phyloP scores from a whole-genome alignment of 2,113 vertebrate species.

The Paratilapia polleni region DNA sequence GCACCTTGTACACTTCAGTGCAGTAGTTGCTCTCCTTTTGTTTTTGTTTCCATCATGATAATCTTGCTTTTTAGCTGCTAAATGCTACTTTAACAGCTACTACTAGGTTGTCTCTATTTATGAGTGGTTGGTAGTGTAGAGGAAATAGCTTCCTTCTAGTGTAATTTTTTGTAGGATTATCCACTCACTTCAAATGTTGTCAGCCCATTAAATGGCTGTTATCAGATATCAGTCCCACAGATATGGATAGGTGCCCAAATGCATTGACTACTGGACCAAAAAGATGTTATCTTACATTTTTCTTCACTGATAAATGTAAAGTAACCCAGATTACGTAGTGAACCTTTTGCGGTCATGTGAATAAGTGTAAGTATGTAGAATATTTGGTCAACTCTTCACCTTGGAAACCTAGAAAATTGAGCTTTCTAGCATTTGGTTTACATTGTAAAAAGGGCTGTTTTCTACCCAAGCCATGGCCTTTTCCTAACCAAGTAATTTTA shows the following conservation, averaged over 20 bases:
- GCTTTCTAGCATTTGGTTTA: neutral
- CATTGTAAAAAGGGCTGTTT: neutral
- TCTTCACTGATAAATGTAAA: neutral
- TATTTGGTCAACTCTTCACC: neutral
- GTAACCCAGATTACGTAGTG: neutral
- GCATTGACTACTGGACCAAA: neutral
- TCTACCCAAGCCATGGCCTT: neutral
- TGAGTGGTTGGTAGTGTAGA: neutral
- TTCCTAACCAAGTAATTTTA: neutral
- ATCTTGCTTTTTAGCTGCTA: neutral
- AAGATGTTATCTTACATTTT: neutral
- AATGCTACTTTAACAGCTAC: neutral
- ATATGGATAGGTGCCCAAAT: neutral
- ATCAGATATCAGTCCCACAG: neutral
- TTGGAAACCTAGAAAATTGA: neutral
- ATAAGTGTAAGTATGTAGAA: neutral
- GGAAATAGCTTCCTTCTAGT: neutral
- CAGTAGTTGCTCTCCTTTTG: neutral
- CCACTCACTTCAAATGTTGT: too few relatives aligned
- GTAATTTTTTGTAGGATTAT: neutral
- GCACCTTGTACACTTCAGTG: neutral
- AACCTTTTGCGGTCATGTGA: too few relatives aligned
- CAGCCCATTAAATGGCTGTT: neutral
- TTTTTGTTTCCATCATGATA: neutral
- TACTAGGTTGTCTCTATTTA: neutral